Conservation (phyloP, 2,113 vertebrate genomes). For the Pelobates fuscus region DNA sequence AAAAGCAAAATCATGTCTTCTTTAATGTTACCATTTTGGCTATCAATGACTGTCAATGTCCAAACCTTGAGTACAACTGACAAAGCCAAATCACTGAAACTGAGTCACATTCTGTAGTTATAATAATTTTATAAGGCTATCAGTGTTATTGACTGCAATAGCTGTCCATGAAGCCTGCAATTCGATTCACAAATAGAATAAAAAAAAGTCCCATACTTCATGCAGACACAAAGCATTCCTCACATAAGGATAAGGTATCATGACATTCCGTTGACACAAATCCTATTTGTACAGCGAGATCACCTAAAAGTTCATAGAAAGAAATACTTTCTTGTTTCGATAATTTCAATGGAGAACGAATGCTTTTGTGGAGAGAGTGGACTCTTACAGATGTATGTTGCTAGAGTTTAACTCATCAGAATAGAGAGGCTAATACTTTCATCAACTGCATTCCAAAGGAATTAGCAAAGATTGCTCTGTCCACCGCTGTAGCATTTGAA, state of each 20-base stretch:
- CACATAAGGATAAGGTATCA: background rate
- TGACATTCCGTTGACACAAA: background rate
- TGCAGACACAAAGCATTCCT: background rate
- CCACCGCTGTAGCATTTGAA: background rate
- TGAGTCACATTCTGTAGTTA: too few relatives aligned
- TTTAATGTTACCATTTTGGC: too few relatives aligned
- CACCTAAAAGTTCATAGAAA: background rate
- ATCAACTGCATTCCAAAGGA: background rate
- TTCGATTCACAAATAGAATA: background rate
- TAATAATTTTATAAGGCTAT: background rate
- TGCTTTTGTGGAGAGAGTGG: background rate
- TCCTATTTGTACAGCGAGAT: background rate
- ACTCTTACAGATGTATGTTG: background rate
- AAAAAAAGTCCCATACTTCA: background rate
- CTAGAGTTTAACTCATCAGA: background rate
- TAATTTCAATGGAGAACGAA: background rate
- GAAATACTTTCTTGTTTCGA: background rate
- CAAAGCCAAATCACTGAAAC: too few relatives aligned
- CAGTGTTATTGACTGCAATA: background rate
- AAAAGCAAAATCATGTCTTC: too few relatives aligned
- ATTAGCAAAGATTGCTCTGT: background rate
- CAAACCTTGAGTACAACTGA: too few relatives aligned
- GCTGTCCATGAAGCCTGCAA: background rate
- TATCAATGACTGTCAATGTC: too few relatives aligned
- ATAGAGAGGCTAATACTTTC: background rate